Conservation (phyloP, 2,113 vertebrate genomes). For the Chamaea fasciata region DNA sequence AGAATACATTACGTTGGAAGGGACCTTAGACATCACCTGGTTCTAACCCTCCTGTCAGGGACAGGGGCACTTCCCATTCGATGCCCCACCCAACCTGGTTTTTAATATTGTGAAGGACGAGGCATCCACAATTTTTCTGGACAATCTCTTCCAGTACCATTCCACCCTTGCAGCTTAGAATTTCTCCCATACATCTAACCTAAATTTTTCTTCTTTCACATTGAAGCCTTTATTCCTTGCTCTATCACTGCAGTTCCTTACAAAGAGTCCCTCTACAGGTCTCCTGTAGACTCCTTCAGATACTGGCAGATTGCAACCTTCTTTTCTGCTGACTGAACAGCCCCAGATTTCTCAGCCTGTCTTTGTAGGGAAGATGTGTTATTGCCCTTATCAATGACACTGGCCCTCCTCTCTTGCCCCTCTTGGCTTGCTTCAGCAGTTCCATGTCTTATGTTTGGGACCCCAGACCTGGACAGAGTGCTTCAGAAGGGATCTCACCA, state of each 20-base stretch:
- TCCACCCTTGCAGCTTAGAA: accelerated
- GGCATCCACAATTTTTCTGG: background rate
- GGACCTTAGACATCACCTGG: background rate
- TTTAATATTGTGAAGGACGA: background rate
- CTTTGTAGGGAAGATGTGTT: accelerated
- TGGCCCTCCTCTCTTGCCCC: background rate
- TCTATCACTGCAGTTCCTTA: background rate
- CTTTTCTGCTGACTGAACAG: background rate
- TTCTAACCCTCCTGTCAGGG: background rate
- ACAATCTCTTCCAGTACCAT: background rate
- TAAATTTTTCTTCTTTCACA: background rate
- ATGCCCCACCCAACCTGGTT: too few relatives aligned
- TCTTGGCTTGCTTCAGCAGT: background rate
- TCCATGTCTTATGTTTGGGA: background rate
- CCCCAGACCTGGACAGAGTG: accelerated
- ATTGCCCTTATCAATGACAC: background rate
- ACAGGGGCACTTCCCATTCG: background rate
- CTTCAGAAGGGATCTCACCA: accelerated
- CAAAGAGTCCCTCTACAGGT: background rate
- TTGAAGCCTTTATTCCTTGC: background rate
- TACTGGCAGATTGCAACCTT: background rate
- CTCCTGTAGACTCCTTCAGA: background rate
- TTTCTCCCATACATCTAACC: background rate
- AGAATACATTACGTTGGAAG: background rate
- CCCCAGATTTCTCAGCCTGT: background rate